A percentile compares a stretch with the other conserved stretches of the same genome.
Evolutionary conservation across 2,888 invertebrate species (phyloP).

Genomic region (Zaprionus obscuricornis): DNA sequence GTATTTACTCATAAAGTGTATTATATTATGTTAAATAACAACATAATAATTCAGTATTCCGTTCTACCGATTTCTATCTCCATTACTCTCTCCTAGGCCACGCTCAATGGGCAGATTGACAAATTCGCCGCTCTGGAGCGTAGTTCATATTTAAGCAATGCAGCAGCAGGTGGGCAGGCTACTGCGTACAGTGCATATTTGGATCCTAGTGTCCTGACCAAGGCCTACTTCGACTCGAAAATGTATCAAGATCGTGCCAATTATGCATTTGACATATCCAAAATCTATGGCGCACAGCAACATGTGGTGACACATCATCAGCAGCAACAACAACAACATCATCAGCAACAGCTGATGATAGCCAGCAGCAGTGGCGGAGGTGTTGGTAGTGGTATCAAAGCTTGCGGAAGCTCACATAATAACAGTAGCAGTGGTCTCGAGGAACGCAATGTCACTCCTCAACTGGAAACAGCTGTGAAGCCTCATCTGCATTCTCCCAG

Average conservation of each 20-base stretch:
- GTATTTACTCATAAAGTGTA: too few relatives aligned
- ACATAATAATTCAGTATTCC: background rate
- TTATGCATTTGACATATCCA: conserved; percentile 84
- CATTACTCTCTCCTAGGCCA: conserved; percentile 57
- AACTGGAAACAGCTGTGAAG: conserved; percentile 76
- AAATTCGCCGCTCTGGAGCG: conserved; percentile 83
- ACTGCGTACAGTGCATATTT: conserved; percentile 83
- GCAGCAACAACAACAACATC: conserved; percentile 79
- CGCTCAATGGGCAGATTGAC: conserved; percentile 82
- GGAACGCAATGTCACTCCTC: conserved; percentile 82
- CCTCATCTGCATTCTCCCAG: conserved; percentile 82
- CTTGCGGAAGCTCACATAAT: conserved; percentile 67
- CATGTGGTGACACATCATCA: conserved; percentile 81
- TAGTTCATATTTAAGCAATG: conserved; percentile 82
- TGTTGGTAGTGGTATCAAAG: conserved; percentile 50
- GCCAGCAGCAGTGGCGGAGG: conserved; percentile 50
- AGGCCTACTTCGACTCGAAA: conserved; percentile 84
- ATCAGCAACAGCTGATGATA: conserved; percentile 61
- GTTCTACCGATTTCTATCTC: background rate
- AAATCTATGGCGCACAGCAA: conserved; percentile 83
- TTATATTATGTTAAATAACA: too few relatives aligned
- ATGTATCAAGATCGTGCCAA: conserved; percentile 84
- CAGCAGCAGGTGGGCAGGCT: conserved; percentile 82
- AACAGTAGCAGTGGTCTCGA: conserved; percentile 79
- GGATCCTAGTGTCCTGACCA: conserved; percentile 83